Base-by-base conservation (phyloP, 2,797 vertebrate genomes). In the Cossypha caffra region DNA sequence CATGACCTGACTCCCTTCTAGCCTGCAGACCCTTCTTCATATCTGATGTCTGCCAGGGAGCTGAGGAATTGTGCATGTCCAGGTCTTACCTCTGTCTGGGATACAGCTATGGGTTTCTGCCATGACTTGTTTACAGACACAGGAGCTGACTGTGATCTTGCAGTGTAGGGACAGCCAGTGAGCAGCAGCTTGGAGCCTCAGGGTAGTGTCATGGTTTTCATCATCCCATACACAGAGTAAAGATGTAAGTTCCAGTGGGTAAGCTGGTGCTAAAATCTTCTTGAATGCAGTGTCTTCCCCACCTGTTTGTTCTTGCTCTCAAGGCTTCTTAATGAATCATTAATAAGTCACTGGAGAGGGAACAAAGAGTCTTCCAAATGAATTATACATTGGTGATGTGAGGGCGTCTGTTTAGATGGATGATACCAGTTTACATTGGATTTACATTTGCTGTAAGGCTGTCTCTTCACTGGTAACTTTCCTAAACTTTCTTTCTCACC, bases 291-390 rank as follows among this genome's bases (percentile, higher is more conserved):
- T 69, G 37, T 66, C 68, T 82, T 91, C 81, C 29, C 29, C 48
- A 76, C 61, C 55, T 88, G 18, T 76, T 92, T 93, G 51, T 61
- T 93, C 62, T 73, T 64, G 61, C 43, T 90, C 54, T 74, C 55
- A 63, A 76, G 72, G 66, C 48, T 86, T 91, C 48, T 79, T 93
- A 93, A 67, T 95, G 85, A 91, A 88, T 90, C 81, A 75, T 95
- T 91, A 95, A 62, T 86, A 92, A 86, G 89, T 93, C 55, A 59
- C 37, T 40, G 59, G 85, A 93, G 75, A 82, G 52, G 63, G 91
- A 96, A 76, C 58, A 90, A 90, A 92, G 58, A 86, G 61, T 72
- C 52, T 93, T 94, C 66, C n/a, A 83, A 54, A 90, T 90, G 73
- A 95, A 95, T 95, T 95, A 93, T 68, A 57, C 72, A 81, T 92